Conservation (phyloP, 2,113 vertebrate species). For the Cairina moschata region DNA sequence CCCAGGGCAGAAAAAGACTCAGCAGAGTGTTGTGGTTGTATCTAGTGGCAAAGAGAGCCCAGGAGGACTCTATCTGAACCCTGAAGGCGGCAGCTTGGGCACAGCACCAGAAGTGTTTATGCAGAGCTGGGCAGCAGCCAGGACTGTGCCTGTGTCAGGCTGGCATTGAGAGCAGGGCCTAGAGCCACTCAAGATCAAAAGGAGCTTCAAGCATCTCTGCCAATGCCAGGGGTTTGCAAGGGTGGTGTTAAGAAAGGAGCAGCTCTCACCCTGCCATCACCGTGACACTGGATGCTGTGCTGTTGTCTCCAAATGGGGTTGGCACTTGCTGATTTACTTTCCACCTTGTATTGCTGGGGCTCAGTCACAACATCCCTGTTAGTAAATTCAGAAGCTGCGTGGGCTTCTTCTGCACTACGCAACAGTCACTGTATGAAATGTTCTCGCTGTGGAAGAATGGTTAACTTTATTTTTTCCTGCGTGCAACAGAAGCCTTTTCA, state of each 20-base stretch:
- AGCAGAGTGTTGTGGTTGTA: background rate
- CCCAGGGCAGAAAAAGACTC: background rate
- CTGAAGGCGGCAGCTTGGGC: background rate
- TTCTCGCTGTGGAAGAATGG: background rate
- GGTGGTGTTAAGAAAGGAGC: background rate
- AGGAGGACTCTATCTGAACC: background rate
- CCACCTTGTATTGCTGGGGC: background rate
- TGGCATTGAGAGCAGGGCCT: background rate
- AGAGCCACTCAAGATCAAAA: background rate
- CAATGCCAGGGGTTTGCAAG: background rate
- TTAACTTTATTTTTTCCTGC: background rate
- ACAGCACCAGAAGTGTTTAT: rapidly evolving
- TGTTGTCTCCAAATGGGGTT: background rate
- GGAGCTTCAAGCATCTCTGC: background rate
- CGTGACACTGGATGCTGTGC: background rate
- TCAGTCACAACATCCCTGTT: background rate
- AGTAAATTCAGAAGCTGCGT: background rate
- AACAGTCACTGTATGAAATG: background rate
- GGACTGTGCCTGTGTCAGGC: rapidly evolving
- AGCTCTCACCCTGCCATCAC: background rate
- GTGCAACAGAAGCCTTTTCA: background rate
- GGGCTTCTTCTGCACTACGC: background rate
- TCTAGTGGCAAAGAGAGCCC: background rate
- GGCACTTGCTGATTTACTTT: background rate
- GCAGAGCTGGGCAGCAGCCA: background rate